Evolutionary conservation across 37 sponge, comb jelly and placozoan genomes (phyloP).

Genomic region (Chondrosia reniformis): DNA sequence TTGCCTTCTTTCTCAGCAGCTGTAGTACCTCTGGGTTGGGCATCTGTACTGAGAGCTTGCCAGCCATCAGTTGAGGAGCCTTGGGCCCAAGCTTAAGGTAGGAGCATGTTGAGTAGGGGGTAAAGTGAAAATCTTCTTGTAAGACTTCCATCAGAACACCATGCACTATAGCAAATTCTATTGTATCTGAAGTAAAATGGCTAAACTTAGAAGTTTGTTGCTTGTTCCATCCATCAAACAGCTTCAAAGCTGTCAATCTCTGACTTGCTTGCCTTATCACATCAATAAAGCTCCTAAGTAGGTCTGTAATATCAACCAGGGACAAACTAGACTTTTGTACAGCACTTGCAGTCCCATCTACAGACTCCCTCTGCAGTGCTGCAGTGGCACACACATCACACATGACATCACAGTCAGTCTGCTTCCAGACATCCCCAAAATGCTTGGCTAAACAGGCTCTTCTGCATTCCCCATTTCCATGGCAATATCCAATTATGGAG

Average conservation of each 20-base stretch:
- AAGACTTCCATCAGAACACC: conserved; percentile 59
- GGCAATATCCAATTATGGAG: conserved; percentile 68
- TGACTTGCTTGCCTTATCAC: conserved; percentile 37
- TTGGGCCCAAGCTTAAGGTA: conserved; percentile 57
- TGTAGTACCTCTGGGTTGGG: conserved; percentile 11
- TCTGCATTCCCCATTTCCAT: conserved; percentile 62
- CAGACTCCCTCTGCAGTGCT: neutral
- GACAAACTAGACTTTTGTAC: neutral
- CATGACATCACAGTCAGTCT: conserved; percentile 47
- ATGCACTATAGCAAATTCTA: conserved; percentile 63
- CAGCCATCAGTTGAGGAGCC: conserved; percentile 40
- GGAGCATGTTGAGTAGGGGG: conserved; percentile 80
- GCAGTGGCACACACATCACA: conserved; percentile 63
- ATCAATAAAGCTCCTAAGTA: conserved; percentile 37
- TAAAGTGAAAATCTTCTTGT: conserved; percentile 90
- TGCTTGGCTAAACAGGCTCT: conserved; percentile 64
- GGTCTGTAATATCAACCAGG: conserved; percentile 33
- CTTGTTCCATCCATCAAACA: conserved; percentile 49
- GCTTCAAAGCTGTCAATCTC: conserved; percentile 60
- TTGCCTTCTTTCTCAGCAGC: neutral
- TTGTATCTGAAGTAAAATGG: neutral
- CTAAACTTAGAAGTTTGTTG: neutral
- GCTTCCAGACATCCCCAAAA: conserved; percentile 78
- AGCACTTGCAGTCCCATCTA: neutral
- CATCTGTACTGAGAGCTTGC: neutral